Evolutionary conservation across 1,140 invertebrate genomes (phyloP), one percentile per base, ranked within the genome.

Genomic region (Conopomorpha cramerella): DNA sequence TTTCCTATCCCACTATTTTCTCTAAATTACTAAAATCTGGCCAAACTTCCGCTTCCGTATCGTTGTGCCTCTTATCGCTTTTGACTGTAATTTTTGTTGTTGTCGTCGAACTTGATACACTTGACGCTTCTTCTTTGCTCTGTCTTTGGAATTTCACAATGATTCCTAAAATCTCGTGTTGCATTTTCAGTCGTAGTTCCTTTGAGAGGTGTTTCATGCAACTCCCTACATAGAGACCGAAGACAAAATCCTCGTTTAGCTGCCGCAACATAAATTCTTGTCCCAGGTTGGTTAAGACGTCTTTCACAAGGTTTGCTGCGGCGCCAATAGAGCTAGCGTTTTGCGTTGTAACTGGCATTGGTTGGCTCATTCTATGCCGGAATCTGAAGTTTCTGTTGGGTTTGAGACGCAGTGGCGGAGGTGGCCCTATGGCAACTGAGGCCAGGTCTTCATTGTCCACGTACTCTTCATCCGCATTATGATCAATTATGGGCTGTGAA

Each of bases 381-480:
- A 6, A 6, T 23, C 19, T 10, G 19, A 23, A 10, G 16, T 44
- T 59, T 67, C 4, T 68, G 62, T 14, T 60, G 62, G 38, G 62
- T 67, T 1, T 63, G 57, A 29, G 57, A 34, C 3, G 56, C 50
- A 0, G 64, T n/a, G n/a, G n/a, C n/a, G n/a, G 55, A 0, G 66
- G 66, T 2, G 66, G 66, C 1, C 65, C 66, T 0, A 74, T 59
- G 1, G 63, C 66, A 18, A 74, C 63, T 10, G 66, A 74, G 0
- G 71, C 49, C 1, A 74, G 50, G 48, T 68, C 70, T 16, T 71
- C 66, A 12, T 66, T 68, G 40, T 67, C 70, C 35, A 71, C 67
- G 25, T 74, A 66, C 13, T 74, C 66, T 32, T 63, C 60, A 34
- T 61, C 46, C 71, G 51, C 15, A 46, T 50, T 23, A 10, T 6